Conservation (phyloP, 2,888 invertebrate genomes). For the Melanophora roralis region DNA sequence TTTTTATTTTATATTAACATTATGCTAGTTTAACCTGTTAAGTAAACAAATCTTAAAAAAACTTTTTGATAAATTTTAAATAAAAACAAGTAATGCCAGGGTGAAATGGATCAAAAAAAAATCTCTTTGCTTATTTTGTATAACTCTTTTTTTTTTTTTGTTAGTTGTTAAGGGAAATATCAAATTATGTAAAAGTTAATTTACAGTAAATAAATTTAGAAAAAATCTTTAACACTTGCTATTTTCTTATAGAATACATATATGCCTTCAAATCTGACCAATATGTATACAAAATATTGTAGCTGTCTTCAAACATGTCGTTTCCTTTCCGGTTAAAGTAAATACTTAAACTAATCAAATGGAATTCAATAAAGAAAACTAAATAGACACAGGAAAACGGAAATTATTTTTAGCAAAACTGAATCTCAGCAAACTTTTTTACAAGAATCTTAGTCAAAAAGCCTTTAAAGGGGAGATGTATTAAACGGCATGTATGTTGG, state of each 20-base stretch:
- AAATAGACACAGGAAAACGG: no score
- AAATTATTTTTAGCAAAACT: no score
- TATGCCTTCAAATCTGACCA: neutral
- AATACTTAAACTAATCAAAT: no score
- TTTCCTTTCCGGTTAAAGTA: no score
- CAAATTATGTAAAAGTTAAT: slow-evolving; percentile 21
- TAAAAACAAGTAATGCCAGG: neutral
- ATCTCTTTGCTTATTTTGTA: neutral
- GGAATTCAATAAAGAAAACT: no score
- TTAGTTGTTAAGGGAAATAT: neutral
- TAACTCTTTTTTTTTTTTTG: neutral
- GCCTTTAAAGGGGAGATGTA: no score
- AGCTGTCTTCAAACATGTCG: slow-evolving; percentile 14
- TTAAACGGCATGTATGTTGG: no score
- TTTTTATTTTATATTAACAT: neutral
- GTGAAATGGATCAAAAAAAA: neutral
- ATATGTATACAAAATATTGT: slow-evolving; percentile 22
- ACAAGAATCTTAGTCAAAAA: no score
- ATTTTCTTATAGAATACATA: neutral
- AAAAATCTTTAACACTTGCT: no score
- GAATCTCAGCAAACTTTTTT: no score
- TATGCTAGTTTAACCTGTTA: slow-evolving; percentile 2
- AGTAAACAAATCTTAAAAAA: neutral
- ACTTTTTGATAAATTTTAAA: slow-evolving; percentile 18
- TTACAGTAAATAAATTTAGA: slow-evolving; percentile 22